Percentiles rank a stretch among this genome's conserved stretches.
Evolutionary conservation across 2,113 vertebrate genomes (phyloP).

Genomic region (Pungitius pungitius): DNA sequence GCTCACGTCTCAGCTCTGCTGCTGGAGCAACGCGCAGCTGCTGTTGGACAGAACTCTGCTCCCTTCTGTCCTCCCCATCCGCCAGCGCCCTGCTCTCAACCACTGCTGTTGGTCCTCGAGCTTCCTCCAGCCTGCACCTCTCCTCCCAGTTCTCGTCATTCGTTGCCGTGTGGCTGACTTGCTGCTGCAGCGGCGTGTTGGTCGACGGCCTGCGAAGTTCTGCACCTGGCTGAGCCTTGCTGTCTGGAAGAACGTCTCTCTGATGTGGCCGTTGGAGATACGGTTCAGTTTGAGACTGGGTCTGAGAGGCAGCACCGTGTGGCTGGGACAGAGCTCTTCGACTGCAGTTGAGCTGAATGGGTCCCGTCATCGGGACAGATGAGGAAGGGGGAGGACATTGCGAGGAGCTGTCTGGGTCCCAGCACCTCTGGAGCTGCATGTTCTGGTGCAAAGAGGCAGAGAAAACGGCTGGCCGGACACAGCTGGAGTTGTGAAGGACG

Average conservation of each 20-base stretch:
- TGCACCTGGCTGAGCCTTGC: slow-evolving; percentile 59
- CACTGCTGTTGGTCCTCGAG: slow-evolving; percentile 70
- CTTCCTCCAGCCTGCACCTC: slow-evolving; percentile 40
- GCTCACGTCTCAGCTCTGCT: slow-evolving; percentile 44
- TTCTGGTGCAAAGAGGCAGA: slow-evolving; percentile 61
- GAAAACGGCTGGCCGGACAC: slow-evolving; percentile 57
- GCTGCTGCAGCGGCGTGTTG: slow-evolving; percentile 64
- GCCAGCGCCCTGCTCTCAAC: slow-evolving; percentile 83
- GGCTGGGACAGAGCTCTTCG: slow-evolving; percentile 55
- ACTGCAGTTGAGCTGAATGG: slow-evolving; percentile 54
- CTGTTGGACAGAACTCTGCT: slow-evolving; percentile 59
- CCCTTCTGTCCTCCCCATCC: slow-evolving; percentile 68
- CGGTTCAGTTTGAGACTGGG: slow-evolving; percentile 81
- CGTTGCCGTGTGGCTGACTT: slow-evolving; percentile 58
- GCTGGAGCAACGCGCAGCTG: slow-evolving; percentile 62
- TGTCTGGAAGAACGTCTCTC: slow-evolving; percentile 80
- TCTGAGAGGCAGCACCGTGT: slow-evolving; percentile 79
- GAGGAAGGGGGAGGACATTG: slow-evolving; percentile 65
- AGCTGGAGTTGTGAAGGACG: slow-evolving; percentile 67
- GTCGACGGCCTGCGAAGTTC: slow-evolving; percentile 24
- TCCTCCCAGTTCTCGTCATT: slow-evolving; percentile 53
- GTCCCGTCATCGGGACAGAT: slow-evolving; percentile 22
- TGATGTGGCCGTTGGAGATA: slow-evolving; percentile 61
- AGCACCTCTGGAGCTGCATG: slow-evolving; percentile 70
- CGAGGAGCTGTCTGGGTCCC: slow-evolving; percentile 58